Conservation (phyloP, 2,113 vertebrate species). For the Corythaeola cristata region DNA sequence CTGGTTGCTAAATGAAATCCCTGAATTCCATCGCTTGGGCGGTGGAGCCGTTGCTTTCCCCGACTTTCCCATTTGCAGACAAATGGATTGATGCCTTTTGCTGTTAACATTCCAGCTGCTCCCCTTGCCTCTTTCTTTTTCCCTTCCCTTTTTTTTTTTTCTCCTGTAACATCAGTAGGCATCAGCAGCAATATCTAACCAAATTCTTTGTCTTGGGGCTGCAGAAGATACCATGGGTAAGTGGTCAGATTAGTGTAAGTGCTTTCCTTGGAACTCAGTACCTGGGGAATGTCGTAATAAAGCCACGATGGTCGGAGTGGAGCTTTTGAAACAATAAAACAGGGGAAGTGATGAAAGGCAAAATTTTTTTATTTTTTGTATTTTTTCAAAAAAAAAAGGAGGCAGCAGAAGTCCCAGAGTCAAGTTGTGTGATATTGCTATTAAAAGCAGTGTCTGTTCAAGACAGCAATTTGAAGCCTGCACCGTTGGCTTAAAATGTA, state of each 20-base stretch:
- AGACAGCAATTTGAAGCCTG: background rate
- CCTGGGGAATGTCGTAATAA: background rate
- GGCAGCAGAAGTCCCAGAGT: background rate
- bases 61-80: background rate
- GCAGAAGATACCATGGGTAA: constrained; percentile 62
- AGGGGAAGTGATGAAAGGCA: background rate
- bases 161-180: background rate
- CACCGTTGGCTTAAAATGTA: background rate
- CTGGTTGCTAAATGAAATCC: background rate
- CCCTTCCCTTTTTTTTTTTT: background rate
- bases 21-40: rapidly evolving
- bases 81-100: background rate
- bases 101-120: background rate
- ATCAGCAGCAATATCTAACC: background rate
- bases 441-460: background rate
- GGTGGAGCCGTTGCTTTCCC: background rate
- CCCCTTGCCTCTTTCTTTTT: background rate
- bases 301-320: background rate
- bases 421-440: background rate
- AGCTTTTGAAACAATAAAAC: background rate
- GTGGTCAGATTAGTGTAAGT: background rate
- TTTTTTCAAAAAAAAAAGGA: background rate
- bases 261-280: background rate
- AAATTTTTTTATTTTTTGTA: background rate
- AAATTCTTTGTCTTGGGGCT: constrained; percentile 29